A percentile compares a stretch with the other conserved stretches of the same genome.
Evolutionary conservation across 2,888 invertebrate genomes (phyloP).

Genomic region (Chelonus formosanus): DNA sequence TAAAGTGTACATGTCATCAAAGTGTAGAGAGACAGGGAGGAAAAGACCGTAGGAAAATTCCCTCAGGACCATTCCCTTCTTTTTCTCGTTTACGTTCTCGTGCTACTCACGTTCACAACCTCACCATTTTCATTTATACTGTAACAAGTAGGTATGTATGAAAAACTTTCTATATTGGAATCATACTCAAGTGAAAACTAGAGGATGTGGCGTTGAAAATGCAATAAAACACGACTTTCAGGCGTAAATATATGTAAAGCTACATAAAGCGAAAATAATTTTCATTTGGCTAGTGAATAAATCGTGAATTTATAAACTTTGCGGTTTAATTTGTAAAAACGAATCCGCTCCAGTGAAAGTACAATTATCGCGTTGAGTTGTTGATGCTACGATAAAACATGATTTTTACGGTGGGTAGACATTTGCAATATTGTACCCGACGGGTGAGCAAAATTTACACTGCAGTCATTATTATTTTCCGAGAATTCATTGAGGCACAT

Average conservation of each 20-base stretch:
- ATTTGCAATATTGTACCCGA: constrained; percentile 1
- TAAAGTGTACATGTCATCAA: constrained; percentile 27
- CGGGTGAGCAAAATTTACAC: constrained; percentile 33
- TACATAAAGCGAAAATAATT: too few relatives aligned
- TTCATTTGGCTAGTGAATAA: too few relatives aligned
- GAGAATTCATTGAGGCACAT: constrained; percentile 41
- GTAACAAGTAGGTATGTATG: constrained; percentile 3
- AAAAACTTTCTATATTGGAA: constrained; percentile 13
- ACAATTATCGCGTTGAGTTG: constrained; percentile 13
- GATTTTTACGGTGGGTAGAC: constrained; percentile 11
- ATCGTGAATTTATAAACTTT: background rate
- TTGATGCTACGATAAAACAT: constrained; percentile 13
- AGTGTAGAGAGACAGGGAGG: constrained; percentile 10
- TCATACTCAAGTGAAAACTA: constrained; percentile 4
- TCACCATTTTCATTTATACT: constrained; percentile 1
- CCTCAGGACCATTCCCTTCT: constrained; percentile 11
- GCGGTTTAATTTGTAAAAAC: constrained; percentile 16
- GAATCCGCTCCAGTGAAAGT: background rate
- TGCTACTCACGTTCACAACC: constrained; percentile 25
- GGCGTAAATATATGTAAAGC: too few relatives aligned
- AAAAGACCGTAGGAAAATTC: constrained; percentile 22
- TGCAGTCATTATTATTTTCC: constrained; percentile 42
- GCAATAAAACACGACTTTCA: too few relatives aligned
- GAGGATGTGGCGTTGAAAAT: constrained; percentile 3
- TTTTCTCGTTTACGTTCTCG: constrained; percentile 3